Conservation (phyloP, 2,797 vertebrate species). For the Rhadinocentrus ornatus region DNA sequence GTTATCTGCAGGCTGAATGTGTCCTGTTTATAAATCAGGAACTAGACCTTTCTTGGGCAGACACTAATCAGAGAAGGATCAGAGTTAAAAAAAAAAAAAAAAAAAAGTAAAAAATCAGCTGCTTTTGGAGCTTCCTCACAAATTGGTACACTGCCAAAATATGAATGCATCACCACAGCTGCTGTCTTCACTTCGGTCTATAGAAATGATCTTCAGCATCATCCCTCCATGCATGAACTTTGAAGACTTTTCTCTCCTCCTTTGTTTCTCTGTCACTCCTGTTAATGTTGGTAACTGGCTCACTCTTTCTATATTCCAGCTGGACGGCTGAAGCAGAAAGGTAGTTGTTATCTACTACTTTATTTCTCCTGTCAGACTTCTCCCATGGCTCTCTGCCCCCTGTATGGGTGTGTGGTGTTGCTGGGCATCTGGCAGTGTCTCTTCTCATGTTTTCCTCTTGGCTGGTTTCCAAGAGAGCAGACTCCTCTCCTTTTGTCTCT, state of each 20-base stretch:
- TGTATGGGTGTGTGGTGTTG: constrained; percentile 70
- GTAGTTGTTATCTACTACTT: constrained; percentile 79
- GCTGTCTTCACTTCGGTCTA: constrained; percentile 28
- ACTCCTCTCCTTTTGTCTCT: constrained; percentile 35
- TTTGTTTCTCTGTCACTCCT: constrained; percentile 42
- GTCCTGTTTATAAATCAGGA: background rate
- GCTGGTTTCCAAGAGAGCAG: constrained; percentile 47
- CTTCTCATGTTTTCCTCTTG: constrained; percentile 54
- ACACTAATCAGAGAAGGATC: constrained; percentile 22
- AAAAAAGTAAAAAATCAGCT: constrained; percentile 13
- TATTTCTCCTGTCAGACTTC: constrained; percentile 49
- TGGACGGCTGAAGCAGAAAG: constrained; percentile 83
- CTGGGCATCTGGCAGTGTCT: constrained; percentile 61
- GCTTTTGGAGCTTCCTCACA: constrained; percentile 35
- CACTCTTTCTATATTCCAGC: constrained; percentile 83
- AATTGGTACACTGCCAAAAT: constrained; percentile 33
- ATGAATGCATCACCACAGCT: constrained; percentile 31
- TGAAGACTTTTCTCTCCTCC: constrained; percentile 39
- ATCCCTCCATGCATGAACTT: constrained; percentile 52
- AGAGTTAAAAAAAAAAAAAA: too few relatives aligned
- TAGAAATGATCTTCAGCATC: constrained; percentile 43
- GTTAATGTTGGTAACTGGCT: constrained; percentile 67
- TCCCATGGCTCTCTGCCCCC: constrained; percentile 57
- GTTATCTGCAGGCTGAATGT: constrained; percentile 1
- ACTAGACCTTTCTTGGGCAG: constrained; percentile 14